Conservation (phyloP, 2,113 vertebrate genomes). For the Mandrillus leucophaeus region DNA sequence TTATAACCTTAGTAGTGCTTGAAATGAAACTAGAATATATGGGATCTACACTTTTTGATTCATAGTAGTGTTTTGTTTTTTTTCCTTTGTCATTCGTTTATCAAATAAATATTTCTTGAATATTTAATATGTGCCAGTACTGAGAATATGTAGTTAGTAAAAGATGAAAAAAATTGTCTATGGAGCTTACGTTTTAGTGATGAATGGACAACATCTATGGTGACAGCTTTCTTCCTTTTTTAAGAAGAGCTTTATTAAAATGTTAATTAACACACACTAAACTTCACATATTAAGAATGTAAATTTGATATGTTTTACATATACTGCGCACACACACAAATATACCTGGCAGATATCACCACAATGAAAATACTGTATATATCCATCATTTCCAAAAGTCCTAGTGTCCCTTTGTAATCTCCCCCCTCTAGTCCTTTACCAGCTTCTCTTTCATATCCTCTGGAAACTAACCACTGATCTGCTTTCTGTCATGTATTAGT, state of each 20-base stretch:
- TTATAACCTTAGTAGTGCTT: conserved; percentile 26
- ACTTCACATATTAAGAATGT: not conserved
- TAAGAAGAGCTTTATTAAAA: not conserved
- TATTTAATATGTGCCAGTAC: not conserved
- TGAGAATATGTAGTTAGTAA: not conserved
- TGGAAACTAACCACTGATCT: not conserved
- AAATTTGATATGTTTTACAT: not conserved
- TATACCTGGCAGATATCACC: not conserved
- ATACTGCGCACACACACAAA: not conserved
- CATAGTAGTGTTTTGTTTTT: not conserved
- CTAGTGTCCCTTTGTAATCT: not conserved
- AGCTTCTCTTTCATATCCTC: not conserved
- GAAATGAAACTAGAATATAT: conserved; percentile 23
- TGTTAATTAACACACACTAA: not conserved
- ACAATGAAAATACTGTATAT: not conserved
- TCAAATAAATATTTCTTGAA: not conserved
- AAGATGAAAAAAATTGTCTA: not conserved
- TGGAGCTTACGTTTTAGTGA: not conserved
- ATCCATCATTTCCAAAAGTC: not conserved
- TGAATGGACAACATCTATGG: not conserved
- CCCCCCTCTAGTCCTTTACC: not conserved
- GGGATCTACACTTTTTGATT: not conserved
- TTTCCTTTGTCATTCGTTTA: conserved; percentile 3
- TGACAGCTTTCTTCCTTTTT: not conserved
- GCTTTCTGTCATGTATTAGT: not conserved